Evolutionary conservation across 2,797 vertebrate species (phyloP).

Genomic region (Phoebastria nigripes): DNA sequence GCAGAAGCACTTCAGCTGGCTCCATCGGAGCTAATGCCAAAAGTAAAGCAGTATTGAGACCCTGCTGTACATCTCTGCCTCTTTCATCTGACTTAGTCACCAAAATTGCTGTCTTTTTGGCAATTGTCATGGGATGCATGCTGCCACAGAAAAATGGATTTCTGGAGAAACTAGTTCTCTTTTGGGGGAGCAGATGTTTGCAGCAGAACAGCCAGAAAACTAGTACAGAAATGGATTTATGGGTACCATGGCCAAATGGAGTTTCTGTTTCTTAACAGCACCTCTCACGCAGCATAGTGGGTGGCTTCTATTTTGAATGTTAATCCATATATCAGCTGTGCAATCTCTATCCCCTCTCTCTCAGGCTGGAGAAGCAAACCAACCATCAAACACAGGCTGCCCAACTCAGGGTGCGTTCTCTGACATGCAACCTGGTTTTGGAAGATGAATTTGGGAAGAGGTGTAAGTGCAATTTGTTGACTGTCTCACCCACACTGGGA

Average conservation of each 20-base stretch:
- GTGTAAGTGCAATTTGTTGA: not conserved
- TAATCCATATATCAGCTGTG: not conserved
- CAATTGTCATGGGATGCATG: not conserved
- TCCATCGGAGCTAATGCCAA: accelerated
- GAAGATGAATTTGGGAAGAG: not conserved
- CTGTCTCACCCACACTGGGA: not conserved
- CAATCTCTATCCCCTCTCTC: not conserved
- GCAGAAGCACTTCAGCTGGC: not conserved
- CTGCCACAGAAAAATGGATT: not conserved
- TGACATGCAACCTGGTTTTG: not conserved
- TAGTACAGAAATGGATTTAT: not conserved
- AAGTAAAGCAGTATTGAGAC: not conserved
- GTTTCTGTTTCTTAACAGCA: not conserved
- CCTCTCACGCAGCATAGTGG: not conserved
- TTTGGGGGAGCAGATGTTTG: not conserved
- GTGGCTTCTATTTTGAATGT: not conserved
- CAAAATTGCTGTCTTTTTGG: not conserved
- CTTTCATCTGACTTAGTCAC: not conserved
- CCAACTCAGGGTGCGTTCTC: not conserved
- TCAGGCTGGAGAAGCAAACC: not conserved
- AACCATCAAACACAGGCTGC: not conserved
- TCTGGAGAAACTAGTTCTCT: not conserved
- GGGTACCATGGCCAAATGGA: not conserved
- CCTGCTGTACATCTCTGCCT: not conserved
- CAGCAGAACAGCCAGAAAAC: not conserved